phyloP scores from a whole-genome alignment of 1,140 invertebrate species.

The Drosophila mayri region DNA sequence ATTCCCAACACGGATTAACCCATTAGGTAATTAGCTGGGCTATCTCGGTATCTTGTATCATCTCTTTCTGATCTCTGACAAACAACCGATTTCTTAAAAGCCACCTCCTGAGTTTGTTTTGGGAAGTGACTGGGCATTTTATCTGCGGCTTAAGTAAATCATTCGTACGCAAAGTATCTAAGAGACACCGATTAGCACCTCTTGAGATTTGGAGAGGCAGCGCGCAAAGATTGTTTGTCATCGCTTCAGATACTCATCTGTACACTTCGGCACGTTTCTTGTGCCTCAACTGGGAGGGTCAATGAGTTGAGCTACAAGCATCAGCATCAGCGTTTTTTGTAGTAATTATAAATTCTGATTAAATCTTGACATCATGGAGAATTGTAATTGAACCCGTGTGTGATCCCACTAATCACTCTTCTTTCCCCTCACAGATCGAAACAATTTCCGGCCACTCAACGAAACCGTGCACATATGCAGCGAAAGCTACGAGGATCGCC shows the following conservation, averaged over 20 bases:
- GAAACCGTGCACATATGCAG: constrained; percentile 71
- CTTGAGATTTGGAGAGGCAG: not conserved
- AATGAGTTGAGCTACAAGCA: constrained; percentile 9
- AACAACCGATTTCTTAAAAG: not conserved
- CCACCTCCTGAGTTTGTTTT: constrained; percentile 1
- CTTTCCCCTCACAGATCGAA: constrained; percentile 35
- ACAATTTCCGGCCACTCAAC: constrained; percentile 51
- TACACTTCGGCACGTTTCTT: constrained; percentile 3
- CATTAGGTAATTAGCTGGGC: constrained; percentile 30
- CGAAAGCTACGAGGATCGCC: constrained; percentile 66
- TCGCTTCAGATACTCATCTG: constrained; percentile 11
- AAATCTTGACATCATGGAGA: constrained; percentile 14
- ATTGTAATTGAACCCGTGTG: constrained; percentile 9
- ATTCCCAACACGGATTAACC: constrained; percentile 21
- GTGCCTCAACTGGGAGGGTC: constrained; percentile 7
- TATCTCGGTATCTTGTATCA: constrained; percentile 10
- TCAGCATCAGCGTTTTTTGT: not conserved
- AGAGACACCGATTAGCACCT: constrained; percentile 29
- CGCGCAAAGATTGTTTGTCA: not conserved
- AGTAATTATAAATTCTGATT: constrained; percentile 34
- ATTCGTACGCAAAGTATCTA: not conserved
- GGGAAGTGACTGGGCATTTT: constrained; percentile 22
- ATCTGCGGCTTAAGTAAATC: constrained; percentile 5
- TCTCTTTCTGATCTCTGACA: constrained; percentile 12
- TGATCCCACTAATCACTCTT: constrained; percentile 5